A percentile compares a stretch with the other conserved stretches of the same genome.
Evolutionary conservation across 2,797 vertebrate species (phyloP).

Genomic region (Thalassophryne amazonica): DNA sequence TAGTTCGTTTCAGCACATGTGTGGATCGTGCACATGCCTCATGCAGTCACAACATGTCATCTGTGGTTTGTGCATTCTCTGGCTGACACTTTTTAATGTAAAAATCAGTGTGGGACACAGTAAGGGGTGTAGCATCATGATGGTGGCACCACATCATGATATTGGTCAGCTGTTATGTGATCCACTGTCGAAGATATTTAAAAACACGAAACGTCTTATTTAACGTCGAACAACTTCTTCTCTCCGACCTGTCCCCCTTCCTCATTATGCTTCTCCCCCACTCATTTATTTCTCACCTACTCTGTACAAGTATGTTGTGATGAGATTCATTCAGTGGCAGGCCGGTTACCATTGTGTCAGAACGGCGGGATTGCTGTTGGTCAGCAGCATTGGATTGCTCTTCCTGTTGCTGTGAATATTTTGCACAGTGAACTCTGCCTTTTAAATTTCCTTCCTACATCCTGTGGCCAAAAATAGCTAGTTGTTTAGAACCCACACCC

Average conservation of each 20-base stretch:
- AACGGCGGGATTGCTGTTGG: constrained; percentile 44
- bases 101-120: too few relatives aligned
- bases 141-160: too few relatives aligned
- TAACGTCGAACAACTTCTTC: too few relatives aligned
- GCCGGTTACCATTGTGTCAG: constrained; percentile 44
- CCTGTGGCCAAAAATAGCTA: constrained; percentile 62
- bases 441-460: constrained; percentile 60
- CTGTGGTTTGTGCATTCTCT: too few relatives aligned
- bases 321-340: constrained; percentile 49
- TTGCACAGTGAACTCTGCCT: constrained; percentile 52
- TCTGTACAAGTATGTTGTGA: constrained; percentile 50
- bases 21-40: too few relatives aligned
- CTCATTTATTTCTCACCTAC: constrained; percentile 54
- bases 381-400: constrained; percentile 54
- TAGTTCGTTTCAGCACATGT: too few relatives aligned
- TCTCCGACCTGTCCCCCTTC: constrained; percentile 34
- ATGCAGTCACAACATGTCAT: too few relatives aligned
- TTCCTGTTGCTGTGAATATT: constrained; percentile 37
- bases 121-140: too few relatives aligned
- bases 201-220: too few relatives aligned
- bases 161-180: too few relatives aligned
- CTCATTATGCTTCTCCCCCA: constrained; percentile 19
- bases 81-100: too few relatives aligned
- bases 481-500: constrained; percentile 62
- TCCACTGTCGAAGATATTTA: too few relatives aligned